A percentile compares a stretch with the other conserved stretches of the same genome.
Conservation (phyloP, 2,797 vertebrate species). For the Hypotaenidia okinawae region DNA sequence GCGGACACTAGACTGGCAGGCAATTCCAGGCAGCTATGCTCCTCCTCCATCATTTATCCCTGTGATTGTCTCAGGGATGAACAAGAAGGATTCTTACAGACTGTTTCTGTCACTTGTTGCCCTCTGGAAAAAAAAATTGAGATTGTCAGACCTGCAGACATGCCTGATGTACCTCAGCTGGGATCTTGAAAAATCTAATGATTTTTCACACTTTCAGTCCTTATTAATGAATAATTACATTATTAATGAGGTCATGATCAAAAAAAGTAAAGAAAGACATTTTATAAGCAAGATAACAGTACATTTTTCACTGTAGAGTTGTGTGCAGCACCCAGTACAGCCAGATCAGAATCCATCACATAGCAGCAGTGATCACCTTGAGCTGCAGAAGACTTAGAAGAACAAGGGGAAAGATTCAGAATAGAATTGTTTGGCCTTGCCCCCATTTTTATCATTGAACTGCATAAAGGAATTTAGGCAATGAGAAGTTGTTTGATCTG, state of each 20-base stretch:
- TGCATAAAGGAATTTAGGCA: background rate
- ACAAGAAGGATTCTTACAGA: background rate
- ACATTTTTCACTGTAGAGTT: background rate
- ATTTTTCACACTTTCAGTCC: background rate
- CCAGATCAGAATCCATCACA: background rate
- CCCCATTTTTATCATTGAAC: background rate
- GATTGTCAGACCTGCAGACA: background rate
- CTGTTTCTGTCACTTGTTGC: background rate
- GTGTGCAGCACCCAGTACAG: no score
- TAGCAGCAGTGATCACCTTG: background rate
- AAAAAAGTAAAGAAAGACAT: background rate
- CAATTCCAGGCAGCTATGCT: background rate
- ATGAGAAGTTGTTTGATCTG: background rate
- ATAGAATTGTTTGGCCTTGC: background rate
- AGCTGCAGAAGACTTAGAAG: background rate
- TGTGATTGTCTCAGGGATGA: background rate
- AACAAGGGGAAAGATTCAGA: background rate
- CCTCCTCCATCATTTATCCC: background rate
- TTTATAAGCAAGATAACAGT: background rate
- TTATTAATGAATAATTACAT: background rate
- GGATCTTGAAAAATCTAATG: background rate
- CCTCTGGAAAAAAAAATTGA: background rate
- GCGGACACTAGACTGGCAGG: background rate
- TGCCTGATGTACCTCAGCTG: background rate
- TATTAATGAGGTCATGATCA: background rate